Evolutionary conservation across 2,888 invertebrate genomes (phyloP), one percentile per base, ranked within the genome.

Genomic region (Ophioninae sp.): DNA sequence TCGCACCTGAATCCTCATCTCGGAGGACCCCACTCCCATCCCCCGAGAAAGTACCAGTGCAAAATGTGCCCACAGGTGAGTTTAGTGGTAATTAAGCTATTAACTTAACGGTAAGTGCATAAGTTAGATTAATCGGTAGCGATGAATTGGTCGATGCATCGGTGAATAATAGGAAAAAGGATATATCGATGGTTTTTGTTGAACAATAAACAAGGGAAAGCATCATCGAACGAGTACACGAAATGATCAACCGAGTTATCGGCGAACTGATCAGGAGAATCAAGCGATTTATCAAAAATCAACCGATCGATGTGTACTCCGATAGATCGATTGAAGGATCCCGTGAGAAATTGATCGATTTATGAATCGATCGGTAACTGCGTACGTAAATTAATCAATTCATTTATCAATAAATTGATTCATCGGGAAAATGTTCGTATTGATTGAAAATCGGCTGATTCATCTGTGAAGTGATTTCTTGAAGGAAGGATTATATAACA

Each of bases 31-130:
- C 93, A 93, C 87, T 90, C 91, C 78, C 93, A 93, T 88, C 92
- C 92, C 23, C 94, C 94, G 81, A 93, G 98, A 92, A 98, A 98
- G 94, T 98, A 98, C 94, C 97, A 97, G 93, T 98, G 98, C 95
- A 98, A 98, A 94, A 98, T 98, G 98, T 98, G 98, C 93, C 98
- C 98, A 87, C 98, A 98, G 97, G 98, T 99, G 94, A 94, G 96
- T 94, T 7, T 23, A 23, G 17, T 50, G 17, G 50, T 50, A 50
- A 17, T 50, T 17, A 50, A 17, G 17, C 6, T 6, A 50, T 50
- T 50, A 13, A 17, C 2, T 50, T 17, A 50, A 6, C 2, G 50
- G 17, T 17, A 50, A 50, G 44, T 44, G 13, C 8, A 6, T 50
- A 50, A 17, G 17, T 50, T 50, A 13, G 50, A 50, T 17, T 3